Evolutionary conservation across 2,888 invertebrate genomes (phyloP).

Genomic region (Sisyra nigra): DNA sequence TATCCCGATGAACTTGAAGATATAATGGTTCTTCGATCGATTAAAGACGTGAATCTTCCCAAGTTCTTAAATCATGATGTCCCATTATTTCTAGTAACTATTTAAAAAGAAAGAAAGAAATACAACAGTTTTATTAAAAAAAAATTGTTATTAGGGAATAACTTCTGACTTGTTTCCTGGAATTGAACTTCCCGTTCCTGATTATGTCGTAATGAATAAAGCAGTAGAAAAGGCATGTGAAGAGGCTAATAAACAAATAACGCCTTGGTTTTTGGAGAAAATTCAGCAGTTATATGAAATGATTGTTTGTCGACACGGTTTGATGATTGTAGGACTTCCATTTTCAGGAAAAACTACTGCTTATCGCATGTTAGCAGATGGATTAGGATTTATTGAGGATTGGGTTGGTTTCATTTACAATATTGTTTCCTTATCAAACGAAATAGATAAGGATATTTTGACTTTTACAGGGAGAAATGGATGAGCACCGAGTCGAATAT

Average conservation of each 20-base stretch:
- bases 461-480: slow-evolving; percentile 42
- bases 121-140: background rate
- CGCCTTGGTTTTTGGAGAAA: slow-evolving; percentile 73
- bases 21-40: slow-evolving; percentile 70
- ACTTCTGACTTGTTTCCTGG: slow-evolving; percentile 90
- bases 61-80: slow-evolving; percentile 83
- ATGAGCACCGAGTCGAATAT: slow-evolving; percentile 60
- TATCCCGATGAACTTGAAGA: slow-evolving; percentile 83
- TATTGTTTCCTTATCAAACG: too few relatives aligned
- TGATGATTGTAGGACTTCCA: slow-evolving; percentile 86
- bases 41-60: slow-evolving; percentile 87
- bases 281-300: slow-evolving; percentile 86
- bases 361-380: slow-evolving; percentile 65
- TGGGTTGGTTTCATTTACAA: slow-evolving; percentile 30
- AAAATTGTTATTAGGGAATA: slow-evolving; percentile 55
- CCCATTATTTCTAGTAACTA: slow-evolving; percentile 60
- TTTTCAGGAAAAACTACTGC: slow-evolving; percentile 82
- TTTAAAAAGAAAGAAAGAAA: background rate
- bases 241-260: slow-evolving; percentile 65
- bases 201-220: slow-evolving; percentile 54
- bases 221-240: slow-evolving; percentile 48
- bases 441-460: too few relatives aligned
- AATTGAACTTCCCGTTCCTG: slow-evolving; percentile 57
- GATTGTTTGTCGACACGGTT: slow-evolving; percentile 86
- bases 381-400: slow-evolving; percentile 61